Conservation (phyloP, 1,140 invertebrate genomes). For the Ips nitidus region DNA sequence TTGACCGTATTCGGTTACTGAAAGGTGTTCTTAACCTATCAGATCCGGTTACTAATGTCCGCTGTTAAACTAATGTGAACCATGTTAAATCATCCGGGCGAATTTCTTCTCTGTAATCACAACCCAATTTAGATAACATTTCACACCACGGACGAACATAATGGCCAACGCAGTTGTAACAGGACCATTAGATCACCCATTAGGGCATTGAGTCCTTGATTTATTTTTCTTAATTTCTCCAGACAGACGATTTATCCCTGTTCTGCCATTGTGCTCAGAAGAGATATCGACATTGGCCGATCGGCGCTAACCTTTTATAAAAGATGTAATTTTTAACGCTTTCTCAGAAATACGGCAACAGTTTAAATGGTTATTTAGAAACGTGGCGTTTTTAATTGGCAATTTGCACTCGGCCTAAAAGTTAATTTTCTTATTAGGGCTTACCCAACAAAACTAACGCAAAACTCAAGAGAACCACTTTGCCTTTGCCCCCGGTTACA, state of each 20-base stretch:
- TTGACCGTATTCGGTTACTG: neutral
- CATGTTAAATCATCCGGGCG: slow-evolving; percentile 18
- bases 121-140: slow-evolving; percentile 26
- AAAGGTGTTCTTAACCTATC: neutral
- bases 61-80: slow-evolving; percentile 24
- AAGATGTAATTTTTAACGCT: slow-evolving; percentile 4
- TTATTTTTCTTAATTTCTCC: slow-evolving; percentile 26
- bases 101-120: slow-evolving; percentile 17
- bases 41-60: slow-evolving; percentile 13
- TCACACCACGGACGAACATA: slow-evolving; percentile 13
- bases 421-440: neutral
- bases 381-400: too few species aligned
- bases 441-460: slow-evolving; percentile 4
- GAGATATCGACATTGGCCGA: slow-evolving; percentile 6
- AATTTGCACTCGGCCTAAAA: neutral
- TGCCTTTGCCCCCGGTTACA: neutral
- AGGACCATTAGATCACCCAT: slow-evolving; percentile 21
- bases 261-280: slow-evolving; percentile 6
- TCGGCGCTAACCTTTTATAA: neutral
- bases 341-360: neutral
- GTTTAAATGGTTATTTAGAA: too few species aligned
- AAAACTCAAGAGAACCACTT: neutral
- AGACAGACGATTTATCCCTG: slow-evolving; percentile 3
- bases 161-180: slow-evolving; percentile 22
- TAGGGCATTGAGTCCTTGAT: slow-evolving; percentile 22